Base-by-base conservation (phyloP, 1,140 invertebrate species). In the Pseudomyrmex pallidus region DNA sequence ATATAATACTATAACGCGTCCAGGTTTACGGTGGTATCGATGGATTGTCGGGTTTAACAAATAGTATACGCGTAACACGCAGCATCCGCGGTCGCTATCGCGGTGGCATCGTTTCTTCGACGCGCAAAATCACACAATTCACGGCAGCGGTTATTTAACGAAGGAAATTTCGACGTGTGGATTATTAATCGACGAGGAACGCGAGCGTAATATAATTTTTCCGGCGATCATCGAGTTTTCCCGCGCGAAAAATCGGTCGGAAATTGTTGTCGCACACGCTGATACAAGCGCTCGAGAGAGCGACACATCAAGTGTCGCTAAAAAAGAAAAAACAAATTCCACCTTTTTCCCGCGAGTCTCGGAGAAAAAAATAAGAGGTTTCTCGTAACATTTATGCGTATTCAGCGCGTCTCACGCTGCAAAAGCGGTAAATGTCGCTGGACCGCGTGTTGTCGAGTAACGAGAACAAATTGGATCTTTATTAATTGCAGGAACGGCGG, bases 381-480 rank as follows among this genome's bases (percentile, higher is more conserved):
- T 77, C 15, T 44, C 17, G 15, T 77, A 77, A 77, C 74, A 74
- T 87, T 83, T 72, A 22, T 52, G 17, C 35, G 25, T 52, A 50
- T 76, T 87, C 57, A 77, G 35, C 44, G 56, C n/a, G 22, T 50
- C 35, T 35, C 35, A 7, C 20, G 20, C 67, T 86, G 54, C 73
- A 52, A 70, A 87, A 74, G 35, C 44, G 25, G 57, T 62, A 74
- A 84, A 84, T 87, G 86, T 80, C 74, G 67, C 56, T 84, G 54
- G 57, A 84, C 56, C 61, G 61, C 48, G 46, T 48, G 61, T 63
- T 48, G 73, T 59, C 44, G 67, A 84, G 85, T 90, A 91, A 90
- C 84, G 86, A 90, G 90, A 89, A 90, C 85, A 91, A 91, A 90
- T 91, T 91, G 86, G 85, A 88, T 78, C 70, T 68, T 84, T 86